Base-by-base conservation (phyloP, 2,113 vertebrate species). In the Epinephelus fuscoguttatus region DNA sequence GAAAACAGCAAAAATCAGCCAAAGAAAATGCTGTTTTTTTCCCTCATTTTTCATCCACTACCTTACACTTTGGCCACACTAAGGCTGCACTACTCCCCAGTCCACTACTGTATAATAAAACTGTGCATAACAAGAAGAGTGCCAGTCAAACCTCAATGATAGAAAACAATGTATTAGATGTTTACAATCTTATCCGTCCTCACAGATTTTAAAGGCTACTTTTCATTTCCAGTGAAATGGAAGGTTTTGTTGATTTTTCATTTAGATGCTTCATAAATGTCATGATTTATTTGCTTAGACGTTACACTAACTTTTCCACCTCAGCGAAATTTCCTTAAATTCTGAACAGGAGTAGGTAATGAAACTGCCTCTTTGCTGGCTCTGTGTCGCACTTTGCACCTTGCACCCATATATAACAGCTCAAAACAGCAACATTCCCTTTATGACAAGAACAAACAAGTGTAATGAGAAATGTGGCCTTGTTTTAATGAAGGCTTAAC, bases 401-500 rank as follows among this genome's bases (percentile, higher is more conserved):
- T 30, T 30, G 40, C 30, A 47, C 27, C 21, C 17, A 45, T 37
- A 68, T 47, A 67, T 71, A 56, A 70, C 21, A 64, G 8, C 23
- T 30, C 60, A 13, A 23, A 14, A 13, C 6, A 57, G 45, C 45
- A 45, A 21, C 15, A 27, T 17, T 49, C 23, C 8, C 45, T 69
- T 56, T 47, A 33, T 61, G 55, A 72, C 13, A 4, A 53, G 21
- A 55, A 64, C 67, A 73, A 25, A 67, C 10, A 59, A 30, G 13
- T 50, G 27, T 63, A 55, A 74, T 40, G 15, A 15, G 15, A 73
- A 53, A 37, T 21, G 57, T 12, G 13, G 49, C 19, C 59, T 74
- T 74, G 37, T 45, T 50, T 15, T 49, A 70, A 70, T 40, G 6
- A 69, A 49, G 25, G 40, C n/a, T 67, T 68, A 75, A 50, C 10